A percentile compares a stretch with the other conserved stretches of the same genome.
Evolutionary conservation across 2,888 invertebrate species (phyloP).

Genomic region (Lepidochrysops patricia): DNA sequence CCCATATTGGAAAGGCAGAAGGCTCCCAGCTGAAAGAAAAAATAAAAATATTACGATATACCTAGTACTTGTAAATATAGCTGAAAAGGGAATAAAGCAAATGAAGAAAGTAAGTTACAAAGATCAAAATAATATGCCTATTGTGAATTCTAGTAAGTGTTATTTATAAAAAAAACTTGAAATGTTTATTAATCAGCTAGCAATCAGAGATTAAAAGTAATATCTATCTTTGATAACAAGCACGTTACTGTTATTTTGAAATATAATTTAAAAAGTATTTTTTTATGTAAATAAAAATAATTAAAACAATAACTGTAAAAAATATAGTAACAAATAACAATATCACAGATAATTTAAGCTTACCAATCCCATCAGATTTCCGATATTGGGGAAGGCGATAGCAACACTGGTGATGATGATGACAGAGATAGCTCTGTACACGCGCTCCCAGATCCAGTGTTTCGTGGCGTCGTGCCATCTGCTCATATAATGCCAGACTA

Average conservation of each 20-base stretch:
- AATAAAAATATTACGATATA: not conserved
- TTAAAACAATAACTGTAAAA: not conserved
- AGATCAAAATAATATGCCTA: too few species aligned
- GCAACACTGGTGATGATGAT: constrained; percentile 48
- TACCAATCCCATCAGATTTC: constrained; percentile 62
- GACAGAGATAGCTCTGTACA: constrained; percentile 48
- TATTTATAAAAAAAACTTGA: too few species aligned
- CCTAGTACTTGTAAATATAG: too few species aligned
- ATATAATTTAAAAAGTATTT: too few species aligned
- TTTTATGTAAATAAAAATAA: too few species aligned
- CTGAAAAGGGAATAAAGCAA: not conserved
- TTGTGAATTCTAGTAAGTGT: too few species aligned
- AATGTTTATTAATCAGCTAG: too few species aligned
- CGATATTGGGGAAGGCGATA: constrained; percentile 59
- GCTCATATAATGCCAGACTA: constrained; percentile 57
- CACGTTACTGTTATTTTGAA: too few species aligned
- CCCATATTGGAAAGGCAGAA: constrained; percentile 65
- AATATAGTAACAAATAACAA: not conserved
- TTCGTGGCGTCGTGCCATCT: constrained; percentile 43
- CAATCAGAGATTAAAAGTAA: too few species aligned
- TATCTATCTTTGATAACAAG: too few species aligned
- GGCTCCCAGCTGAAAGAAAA: constrained; percentile 55
- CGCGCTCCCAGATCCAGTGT: constrained; percentile 58
- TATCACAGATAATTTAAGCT: too few species aligned
- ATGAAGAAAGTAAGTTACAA: too few species aligned